Percentiles rank a stretch among this genome's conserved stretches.
Conservation (phyloP, 2,888 invertebrate genomes). For the Clitarchus hookeri region DNA sequence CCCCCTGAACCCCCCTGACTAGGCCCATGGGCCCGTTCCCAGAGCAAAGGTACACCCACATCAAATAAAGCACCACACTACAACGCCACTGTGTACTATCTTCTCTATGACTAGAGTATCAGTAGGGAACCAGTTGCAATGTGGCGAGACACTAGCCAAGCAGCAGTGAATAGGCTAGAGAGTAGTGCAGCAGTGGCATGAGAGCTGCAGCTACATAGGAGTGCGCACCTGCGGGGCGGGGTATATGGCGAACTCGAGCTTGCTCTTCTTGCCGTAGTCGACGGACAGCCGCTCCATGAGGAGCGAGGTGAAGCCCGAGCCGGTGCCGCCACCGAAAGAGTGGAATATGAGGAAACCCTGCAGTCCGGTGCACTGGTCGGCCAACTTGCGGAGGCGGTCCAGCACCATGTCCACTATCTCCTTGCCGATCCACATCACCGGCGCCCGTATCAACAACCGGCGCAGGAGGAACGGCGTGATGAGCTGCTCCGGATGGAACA, state of each 20-base stretch:
- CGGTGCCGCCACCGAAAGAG: conserved; percentile 51
- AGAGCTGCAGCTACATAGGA: no score
- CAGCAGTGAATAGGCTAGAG: no score
- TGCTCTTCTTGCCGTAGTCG: conserved; percentile 58
- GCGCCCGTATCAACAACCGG: conserved; percentile 60
- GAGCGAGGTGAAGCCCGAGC: conserved; percentile 66
- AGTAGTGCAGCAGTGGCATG: no score
- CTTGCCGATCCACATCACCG: conserved; percentile 68
- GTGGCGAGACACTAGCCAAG: no score
- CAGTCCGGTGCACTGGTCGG: conserved; percentile 62
- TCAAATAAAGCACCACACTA: no score
- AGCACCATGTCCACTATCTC: conserved; percentile 62
- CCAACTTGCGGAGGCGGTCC: conserved; percentile 60
- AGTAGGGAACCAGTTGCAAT: no score
- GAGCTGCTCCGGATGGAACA: background rate
- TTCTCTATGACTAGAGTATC: no score
- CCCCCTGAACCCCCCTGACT: no score
- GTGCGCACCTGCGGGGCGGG: background rate
- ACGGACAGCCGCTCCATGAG: conserved; percentile 67
- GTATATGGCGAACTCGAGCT: no score
- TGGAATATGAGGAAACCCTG: conserved; percentile 68
- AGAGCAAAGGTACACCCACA: no score
- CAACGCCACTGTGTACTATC: no score
- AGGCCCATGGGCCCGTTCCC: no score
- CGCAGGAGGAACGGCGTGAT: background rate